Evolutionary conservation across 2,797 vertebrate genomes (phyloP), one percentile per base, ranked within the genome.

Genomic region (Balearica regulorum): DNA sequence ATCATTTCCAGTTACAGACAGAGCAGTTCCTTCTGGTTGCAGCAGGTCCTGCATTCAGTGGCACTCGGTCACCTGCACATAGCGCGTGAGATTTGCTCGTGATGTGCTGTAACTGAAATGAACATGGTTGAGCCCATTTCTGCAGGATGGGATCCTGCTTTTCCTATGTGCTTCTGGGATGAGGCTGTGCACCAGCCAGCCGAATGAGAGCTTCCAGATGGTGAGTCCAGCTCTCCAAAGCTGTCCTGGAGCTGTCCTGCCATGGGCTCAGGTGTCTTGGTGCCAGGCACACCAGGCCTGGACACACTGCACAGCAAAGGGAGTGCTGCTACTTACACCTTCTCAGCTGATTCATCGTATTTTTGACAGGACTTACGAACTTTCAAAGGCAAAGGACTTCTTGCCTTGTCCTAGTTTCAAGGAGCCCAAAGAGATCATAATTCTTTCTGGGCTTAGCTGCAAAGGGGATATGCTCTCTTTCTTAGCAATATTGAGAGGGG

Each of bases 51-150:
- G 26, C 21, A 7, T 75, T 51, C 71, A 54, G 62, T 83, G n/a
- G n/a, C 54, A 10, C n/a, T 64, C 33, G 66, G 25, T 28, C n/a
- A 17, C 41, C 53, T 55, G 35, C 24, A 35, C 13, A 6, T 16
- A 41, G 24, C 0, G 0, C 1, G 2, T 55, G 70, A 16, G 65
- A n/a, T 64, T 78, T 75, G 14, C 58, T 57, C 2, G 0, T 16
- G 6, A 8, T 16, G 24, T 9, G 24, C 53, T 87, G 60, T 4
- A 20, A 39, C 60, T 73, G 49, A 68, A 83, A 48, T 4, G 25
- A 73, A 1, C 31, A 64, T 37, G 17, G 13, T 43, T 69, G 49
- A 57, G 12, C 41, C 46, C 8, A 4, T 65, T 78, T 44, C 39
- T 87, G 28, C 62, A 0, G 1, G 19, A 24, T 61, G 64, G n/a